Evolutionary conservation across 2,888 invertebrate species (phyloP).

Genomic region (Ichneumon xanthorius): DNA sequence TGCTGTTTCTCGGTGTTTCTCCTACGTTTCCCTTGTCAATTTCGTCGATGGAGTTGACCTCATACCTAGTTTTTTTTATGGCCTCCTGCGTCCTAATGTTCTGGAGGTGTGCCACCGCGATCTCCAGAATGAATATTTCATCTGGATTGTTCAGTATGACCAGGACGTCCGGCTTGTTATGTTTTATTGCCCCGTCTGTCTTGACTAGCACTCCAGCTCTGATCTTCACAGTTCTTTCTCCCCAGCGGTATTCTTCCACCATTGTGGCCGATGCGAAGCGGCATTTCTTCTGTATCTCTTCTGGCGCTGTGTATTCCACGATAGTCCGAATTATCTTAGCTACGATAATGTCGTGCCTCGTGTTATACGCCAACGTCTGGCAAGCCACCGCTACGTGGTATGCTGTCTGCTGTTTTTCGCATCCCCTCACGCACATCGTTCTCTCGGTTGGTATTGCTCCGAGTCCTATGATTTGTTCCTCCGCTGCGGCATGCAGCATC

Average conservation of each 20-base stretch:
- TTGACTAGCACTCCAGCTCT: constrained; percentile 25
- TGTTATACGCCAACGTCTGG: no score
- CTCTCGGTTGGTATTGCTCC: no score
- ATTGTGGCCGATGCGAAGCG: no score
- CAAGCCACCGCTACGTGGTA: no score
- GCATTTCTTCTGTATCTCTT: no score
- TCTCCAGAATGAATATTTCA: constrained; percentile 13
- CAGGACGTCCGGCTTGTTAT: constrained; percentile 52
- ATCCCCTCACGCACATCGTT: no score
- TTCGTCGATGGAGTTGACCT: constrained; percentile 8
- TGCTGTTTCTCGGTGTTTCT: neutral
- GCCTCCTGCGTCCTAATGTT: constrained; percentile 53
- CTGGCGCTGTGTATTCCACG: no score
- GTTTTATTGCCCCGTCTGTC: neutral
- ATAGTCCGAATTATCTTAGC: no score
- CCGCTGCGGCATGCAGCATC: no score
- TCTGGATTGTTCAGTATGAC: constrained; percentile 19
- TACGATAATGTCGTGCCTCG: no score
- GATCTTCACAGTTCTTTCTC: neutral
- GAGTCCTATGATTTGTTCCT: no score
- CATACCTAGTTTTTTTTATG: constrained; percentile 42
- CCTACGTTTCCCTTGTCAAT: neutral
- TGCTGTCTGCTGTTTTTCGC: no score
- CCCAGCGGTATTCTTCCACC: neutral
- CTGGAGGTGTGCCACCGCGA: constrained; percentile 51